Base-by-base conservation (phyloP, 2,888 invertebrate genomes). In the Trissonchulus sp. region DNA sequence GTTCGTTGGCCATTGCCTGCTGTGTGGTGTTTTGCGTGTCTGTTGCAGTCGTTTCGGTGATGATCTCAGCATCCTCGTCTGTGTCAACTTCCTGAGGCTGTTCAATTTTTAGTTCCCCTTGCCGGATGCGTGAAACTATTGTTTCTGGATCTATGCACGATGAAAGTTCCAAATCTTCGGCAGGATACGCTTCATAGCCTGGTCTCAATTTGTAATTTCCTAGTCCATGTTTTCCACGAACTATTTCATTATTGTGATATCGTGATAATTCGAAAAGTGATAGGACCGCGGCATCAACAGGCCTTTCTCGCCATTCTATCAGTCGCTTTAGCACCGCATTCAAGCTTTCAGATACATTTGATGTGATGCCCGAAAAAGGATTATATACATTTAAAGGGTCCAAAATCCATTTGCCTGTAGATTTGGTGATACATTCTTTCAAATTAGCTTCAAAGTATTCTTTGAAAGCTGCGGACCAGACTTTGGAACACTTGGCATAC, bases 281-380 rank as follows among this genome's bases (percentile, higher is more conserved):
- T 15, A 65, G 34, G 34, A 8, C 3, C 15, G 65, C 65, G 30
- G 65, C 30, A 65, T 34, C 65, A 31, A 65, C 65, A 8, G 34
- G 65, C n/a, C 65, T 8, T 65, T 65, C 65, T 8, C 65, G 65
- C 65, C 65, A 65, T 28, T 65, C 31, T 8, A 65, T 65, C 30
- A 65, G 8, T 8, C 65, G 65, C n/a, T 65, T 8, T 8, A 65
- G 8, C 30, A 65, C 65, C 3, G 31, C 30, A 34, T 65, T 65
- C 8, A 65, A 15, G 30, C 65, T 65, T 28, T 65, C 65, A 18
- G 65, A 8, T 34, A 65, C 65, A 28, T 65, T 65, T 8, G 65
- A 65, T 28, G 65, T 65, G n/a, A 65, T 65, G 15, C 65, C 65
- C 8, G 48, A 48, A 23, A 48, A 48, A 48, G 48, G 8, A 48